phyloP scores from a whole-genome alignment of 2,113 vertebrate species.

The Carlito syrichta region DNA sequence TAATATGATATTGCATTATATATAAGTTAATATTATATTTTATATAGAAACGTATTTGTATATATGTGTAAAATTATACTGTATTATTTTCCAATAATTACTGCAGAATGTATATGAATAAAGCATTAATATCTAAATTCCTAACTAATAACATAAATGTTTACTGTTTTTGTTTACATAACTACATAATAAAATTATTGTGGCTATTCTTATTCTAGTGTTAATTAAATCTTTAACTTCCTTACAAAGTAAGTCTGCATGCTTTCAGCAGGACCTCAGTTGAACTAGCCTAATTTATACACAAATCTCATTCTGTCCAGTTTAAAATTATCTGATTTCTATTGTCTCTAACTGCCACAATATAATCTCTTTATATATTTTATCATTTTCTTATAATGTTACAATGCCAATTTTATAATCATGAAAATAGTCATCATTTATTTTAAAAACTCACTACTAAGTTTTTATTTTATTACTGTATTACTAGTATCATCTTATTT shows the following conservation, averaged over 20 bases:
- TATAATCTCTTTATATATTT: background rate
- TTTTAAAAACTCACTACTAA: too few relatives aligned
- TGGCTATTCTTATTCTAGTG: background rate
- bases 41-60: background rate
- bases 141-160: background rate
- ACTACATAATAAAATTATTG: background rate
- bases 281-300: background rate
- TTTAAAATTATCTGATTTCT: background rate
- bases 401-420: background rate
- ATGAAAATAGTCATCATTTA: background rate
- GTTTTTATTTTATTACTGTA: too few relatives aligned
- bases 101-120: background rate
- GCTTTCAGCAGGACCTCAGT: background rate
- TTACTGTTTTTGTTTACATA: background rate
- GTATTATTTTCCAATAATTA: background rate
- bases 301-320: background rate
- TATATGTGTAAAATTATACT: background rate
- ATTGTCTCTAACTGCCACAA: background rate
- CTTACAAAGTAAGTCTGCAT: background rate
- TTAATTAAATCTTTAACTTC: background rate
- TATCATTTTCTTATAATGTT: background rate
- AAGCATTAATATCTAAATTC: background rate
- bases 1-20: too few relatives aligned
- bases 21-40: too few relatives aligned
- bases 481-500: background rate